Percentiles rank a stretch among this genome's conserved stretches.
Conservation (phyloP, 2,888 invertebrate genomes). For the Aspidiotus rigidus region DNA sequence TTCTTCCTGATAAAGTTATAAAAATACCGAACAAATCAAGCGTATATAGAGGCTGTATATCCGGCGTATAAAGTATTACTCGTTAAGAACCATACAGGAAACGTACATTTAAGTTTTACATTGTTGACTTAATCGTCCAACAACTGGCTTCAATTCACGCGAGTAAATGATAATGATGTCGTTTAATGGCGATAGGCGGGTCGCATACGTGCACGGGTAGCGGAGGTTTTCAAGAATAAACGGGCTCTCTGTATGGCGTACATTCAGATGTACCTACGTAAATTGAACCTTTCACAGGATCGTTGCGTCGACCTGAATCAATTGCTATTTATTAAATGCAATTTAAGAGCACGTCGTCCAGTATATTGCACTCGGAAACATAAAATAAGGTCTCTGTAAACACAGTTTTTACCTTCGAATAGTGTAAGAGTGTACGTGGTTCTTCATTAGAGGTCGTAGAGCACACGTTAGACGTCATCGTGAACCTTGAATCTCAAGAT, state of each 20-base stretch:
- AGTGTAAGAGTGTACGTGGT: too few relatives aligned
- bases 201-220: slow-evolving; percentile 13
- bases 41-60: slow-evolving; percentile 20
- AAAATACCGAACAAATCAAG: slow-evolving; percentile 9
- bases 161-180: slow-evolving; percentile 21
- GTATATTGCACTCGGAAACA: slow-evolving; percentile 26
- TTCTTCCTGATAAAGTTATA: too few relatives aligned
- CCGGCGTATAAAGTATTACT: slow-evolving; percentile 19
- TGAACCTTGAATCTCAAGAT: too few relatives aligned
- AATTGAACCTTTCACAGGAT: slow-evolving; percentile 11
- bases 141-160: slow-evolving; percentile 26
- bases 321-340: slow-evolving; percentile 31
- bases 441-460: too few relatives aligned
- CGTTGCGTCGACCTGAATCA: slow-evolving; percentile 29
- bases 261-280: neutral
- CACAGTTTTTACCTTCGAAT: too few relatives aligned
- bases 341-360: slow-evolving; percentile 21
- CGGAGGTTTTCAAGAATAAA: slow-evolving; percentile 24
- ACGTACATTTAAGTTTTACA: slow-evolving; percentile 29
- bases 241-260: slow-evolving; percentile 14
- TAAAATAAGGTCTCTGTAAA: too few relatives aligned
- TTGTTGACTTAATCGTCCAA: slow-evolving; percentile 30
- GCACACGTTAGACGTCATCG: too few relatives aligned
- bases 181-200: slow-evolving; percentile 14
- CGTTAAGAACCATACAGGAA: slow-evolving; percentile 22